phyloP scores from a whole-genome alignment of 2,888 invertebrate genomes.

The Ypsolopha scabrella region DNA sequence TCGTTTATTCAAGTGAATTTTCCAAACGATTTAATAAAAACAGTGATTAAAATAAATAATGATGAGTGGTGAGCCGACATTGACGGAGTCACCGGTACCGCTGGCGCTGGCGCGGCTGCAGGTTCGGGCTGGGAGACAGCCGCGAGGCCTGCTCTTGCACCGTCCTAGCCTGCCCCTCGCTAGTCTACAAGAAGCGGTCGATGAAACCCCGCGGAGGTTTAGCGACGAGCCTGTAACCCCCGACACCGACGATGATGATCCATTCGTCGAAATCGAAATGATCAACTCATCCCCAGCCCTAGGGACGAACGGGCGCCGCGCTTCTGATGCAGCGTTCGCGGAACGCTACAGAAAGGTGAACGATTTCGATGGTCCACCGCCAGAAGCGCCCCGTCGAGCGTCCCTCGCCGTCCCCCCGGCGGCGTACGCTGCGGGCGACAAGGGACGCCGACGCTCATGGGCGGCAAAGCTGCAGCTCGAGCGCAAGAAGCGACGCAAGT shows the following conservation, averaged over 20 bases:
- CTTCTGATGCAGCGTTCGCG: conserved; percentile 57
- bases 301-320: conserved; percentile 49
- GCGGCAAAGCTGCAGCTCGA: conserved; percentile 65
- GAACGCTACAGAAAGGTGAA: conserved; percentile 56
- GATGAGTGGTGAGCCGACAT: conserved; percentile 54
- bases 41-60: conserved; percentile 30
- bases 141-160: conserved; percentile 42
- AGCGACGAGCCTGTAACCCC: conserved; percentile 45
- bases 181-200: conserved; percentile 54
- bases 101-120: conserved; percentile 47
- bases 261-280: conserved; percentile 38
- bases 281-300: conserved; percentile 28
- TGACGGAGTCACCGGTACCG: conserved; percentile 63
- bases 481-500: conserved; percentile 68
- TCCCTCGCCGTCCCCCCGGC: conserved; percentile 52
- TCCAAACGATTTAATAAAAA: conserved; percentile 23
- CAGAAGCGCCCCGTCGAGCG: conserved; percentile 54
- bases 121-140: conserved; percentile 38
- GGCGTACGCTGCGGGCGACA: conserved; percentile 46
- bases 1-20: conserved; percentile 26
- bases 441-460: conserved; percentile 75
- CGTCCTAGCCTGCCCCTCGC: conserved; percentile 58
- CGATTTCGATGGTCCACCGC: conserved; percentile 54
- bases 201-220: conserved; percentile 52
- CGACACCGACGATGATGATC: conserved; percentile 54